Conservation (phyloP, 2,113 vertebrate genomes). For the Loxodonta africana region DNA sequence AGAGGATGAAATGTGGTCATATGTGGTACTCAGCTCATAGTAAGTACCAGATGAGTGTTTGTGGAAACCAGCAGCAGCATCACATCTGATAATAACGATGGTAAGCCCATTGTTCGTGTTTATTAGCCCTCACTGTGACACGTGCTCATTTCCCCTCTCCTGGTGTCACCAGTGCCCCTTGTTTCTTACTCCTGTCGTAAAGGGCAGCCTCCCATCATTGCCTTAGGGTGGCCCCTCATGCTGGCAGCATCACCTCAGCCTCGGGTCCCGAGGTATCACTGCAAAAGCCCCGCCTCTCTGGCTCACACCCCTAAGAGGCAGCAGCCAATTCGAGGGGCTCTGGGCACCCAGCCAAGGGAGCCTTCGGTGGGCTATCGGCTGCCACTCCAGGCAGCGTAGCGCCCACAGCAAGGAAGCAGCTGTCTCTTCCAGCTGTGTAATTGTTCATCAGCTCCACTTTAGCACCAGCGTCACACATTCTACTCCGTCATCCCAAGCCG, state of each 20-base stretch:
- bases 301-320: not conserved
- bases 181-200: not conserved
- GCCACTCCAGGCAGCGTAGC: not conserved
- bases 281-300: not conserved
- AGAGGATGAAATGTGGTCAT: not conserved
- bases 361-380: not conserved
- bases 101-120: accelerated
- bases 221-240: not conserved
- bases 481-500: not conserved
- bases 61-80: too few species aligned
- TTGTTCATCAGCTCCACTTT: conserved; percentile 13
- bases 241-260: accelerated
- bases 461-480: not conserved
- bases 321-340: not conserved
- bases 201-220: not conserved
- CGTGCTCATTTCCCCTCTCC: not conserved
- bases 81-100: too few species aligned
- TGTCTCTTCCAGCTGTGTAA: conserved; percentile 59
- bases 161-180: too few species aligned
- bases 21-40: not conserved
- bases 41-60: too few species aligned
- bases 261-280: accelerated
- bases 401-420: not conserved
- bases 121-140: accelerated
- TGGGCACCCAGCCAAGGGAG: not conserved